Evolutionary conservation across 2,113 vertebrate genomes (phyloP), one percentile per base, ranked within the genome.

Genomic region (Haemorhous mexicanus): DNA sequence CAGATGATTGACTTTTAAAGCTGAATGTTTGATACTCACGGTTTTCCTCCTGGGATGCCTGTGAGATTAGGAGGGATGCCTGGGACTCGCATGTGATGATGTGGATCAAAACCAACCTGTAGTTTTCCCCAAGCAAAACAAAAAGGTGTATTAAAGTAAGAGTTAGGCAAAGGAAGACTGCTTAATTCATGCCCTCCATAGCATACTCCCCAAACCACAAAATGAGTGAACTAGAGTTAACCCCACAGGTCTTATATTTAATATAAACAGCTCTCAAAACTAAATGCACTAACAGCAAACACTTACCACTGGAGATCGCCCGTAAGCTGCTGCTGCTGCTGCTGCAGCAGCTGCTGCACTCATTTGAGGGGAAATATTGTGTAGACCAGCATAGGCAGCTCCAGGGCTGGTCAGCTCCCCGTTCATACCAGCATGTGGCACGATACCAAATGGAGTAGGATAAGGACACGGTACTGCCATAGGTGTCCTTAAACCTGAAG

Each of bases 41-140:
- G 98, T 97, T 99, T 98, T 98, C 98, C 98, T 96, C 98, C 98
- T 67, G 98, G 98, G 94, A 99, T 98, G 97, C 98, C 98, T 68
- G 98, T 98, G 84, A 99, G 97, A 80, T 98, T 98, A 63, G 98
- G 98, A 91, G 98, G 98, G 83, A 99, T 98, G 66, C 98, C 98
- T 77, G 98, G 98, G 85, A 99, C 98, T 59, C 98, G 97, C 98
- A 99, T 99, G 82, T 99, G 98, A 98, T 98, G 98, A 95, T 99
- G 98, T 55, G 98, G 98, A 97, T 99, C 98, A 97, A 99, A 99
- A 70, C 98, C 98, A 97, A 99, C 98, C 98, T 99, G 85, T 16
- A 95, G 90, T 95, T 94, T 94, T 94, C 62, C 92, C 92, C 90
- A 95, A 86, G 85, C 62, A 97, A 95, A 96, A 97, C 43, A 96